Evolutionary conservation across 2,113 vertebrate genomes (phyloP).

Genomic region (Sardina pilchardus): DNA sequence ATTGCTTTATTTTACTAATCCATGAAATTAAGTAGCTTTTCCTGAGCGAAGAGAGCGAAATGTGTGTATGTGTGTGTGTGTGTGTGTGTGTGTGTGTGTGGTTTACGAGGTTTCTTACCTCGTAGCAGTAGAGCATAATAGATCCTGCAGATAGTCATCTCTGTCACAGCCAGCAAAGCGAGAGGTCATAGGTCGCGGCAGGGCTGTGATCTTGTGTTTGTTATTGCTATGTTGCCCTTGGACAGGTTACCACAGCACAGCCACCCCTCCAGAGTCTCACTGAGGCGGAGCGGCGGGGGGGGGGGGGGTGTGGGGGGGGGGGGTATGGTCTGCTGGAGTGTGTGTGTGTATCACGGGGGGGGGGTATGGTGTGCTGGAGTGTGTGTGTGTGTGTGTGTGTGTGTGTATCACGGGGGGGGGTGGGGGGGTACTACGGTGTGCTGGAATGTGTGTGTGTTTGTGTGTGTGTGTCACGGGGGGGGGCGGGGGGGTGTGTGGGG

Average conservation of each 20-base stretch:
- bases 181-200: constrained; percentile 66
- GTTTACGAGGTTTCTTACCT: constrained; percentile 29
- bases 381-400: too few species aligned
- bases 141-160: constrained; percentile 62
- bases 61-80: not conserved
- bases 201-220: constrained; percentile 76
- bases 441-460: not conserved
- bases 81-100: constrained; percentile 14
- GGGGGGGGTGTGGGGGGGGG: not conserved
- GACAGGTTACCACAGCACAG: constrained; percentile 71
- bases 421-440: not conserved
- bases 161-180: constrained; percentile 46
- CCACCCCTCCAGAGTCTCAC: constrained; percentile 56
- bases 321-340: too few species aligned
- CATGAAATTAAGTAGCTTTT: not conserved
- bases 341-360: constrained; percentile 46
- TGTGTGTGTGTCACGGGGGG: constrained; percentile 54
- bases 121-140: constrained; percentile 3
- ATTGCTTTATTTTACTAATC: constrained; percentile 1
- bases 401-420: too few species aligned
- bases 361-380: constrained; percentile 32
- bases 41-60: not conserved
- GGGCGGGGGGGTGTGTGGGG: constrained; percentile 48
- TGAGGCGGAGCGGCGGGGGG: too few species aligned
- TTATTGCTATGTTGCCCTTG: constrained; percentile 78